Conservation (phyloP, 2,888 invertebrate genomes). For the Apocheima hispidaria region DNA sequence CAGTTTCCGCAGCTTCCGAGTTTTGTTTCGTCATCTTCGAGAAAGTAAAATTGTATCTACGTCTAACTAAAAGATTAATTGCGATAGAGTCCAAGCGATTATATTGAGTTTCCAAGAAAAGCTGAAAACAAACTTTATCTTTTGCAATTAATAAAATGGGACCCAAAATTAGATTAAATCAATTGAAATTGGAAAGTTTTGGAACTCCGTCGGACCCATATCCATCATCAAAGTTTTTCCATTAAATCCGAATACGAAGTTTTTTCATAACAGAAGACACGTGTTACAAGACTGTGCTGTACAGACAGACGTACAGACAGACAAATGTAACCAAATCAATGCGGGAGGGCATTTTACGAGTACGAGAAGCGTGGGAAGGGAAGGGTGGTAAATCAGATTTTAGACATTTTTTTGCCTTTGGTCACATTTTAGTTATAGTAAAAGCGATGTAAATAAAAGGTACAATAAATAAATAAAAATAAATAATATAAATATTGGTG, state of each 20-base stretch:
- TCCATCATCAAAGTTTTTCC: conserved; percentile 23
- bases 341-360: conserved; percentile 36
- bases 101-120: conserved; percentile 2
- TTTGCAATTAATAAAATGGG: conserved; percentile 10
- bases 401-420: too few relatives aligned
- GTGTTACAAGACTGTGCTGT: conserved; percentile 8
- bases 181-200: conserved; percentile 8
- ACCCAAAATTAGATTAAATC: conserved; percentile 10
- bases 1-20: neutral
- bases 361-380: conserved; percentile 24
- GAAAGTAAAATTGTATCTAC: neutral
- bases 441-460: too few relatives aligned
- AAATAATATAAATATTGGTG: too few relatives aligned
- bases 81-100: conserved; percentile 1
- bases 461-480: too few relatives aligned
- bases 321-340: conserved; percentile 22
- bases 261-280: conserved; percentile 11
- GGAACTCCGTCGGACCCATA: conserved; percentile 16
- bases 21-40: neutral
- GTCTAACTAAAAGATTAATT: conserved; percentile 6
- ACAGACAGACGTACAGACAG: conserved; percentile 21
- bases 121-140: conserved; percentile 14
- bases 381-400: neutral
- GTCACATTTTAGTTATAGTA: too few relatives aligned
- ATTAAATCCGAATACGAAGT: neutral